phyloP scores from a whole-genome alignment of 2,888 invertebrate genomes.

The Gymnosoma rotundatum region DNA sequence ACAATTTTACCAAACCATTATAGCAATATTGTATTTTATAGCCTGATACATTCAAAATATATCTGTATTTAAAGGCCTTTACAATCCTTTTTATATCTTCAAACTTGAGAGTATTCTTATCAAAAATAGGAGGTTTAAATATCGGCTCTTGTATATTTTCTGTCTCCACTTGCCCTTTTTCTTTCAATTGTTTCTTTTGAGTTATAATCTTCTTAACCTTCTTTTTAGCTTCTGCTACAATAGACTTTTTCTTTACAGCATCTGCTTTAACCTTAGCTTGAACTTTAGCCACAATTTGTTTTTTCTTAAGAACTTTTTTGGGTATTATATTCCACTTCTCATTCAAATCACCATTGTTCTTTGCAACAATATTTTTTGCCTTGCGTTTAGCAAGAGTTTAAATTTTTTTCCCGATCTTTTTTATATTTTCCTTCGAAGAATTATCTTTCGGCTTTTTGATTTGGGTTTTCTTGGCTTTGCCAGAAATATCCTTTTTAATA shows the following conservation, averaged over 20 bases:
- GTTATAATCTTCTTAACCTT: not conserved
- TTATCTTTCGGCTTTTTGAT: not conserved
- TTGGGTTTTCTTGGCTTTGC: not conserved
- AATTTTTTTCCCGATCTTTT: slow-evolving; percentile 17
- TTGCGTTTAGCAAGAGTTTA: not conserved
- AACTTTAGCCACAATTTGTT: not conserved
- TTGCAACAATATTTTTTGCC: not conserved
- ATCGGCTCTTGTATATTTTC: not conserved
- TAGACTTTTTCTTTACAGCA: not conserved
- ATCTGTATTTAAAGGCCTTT: slow-evolving; percentile 77
- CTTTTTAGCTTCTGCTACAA: not conserved
- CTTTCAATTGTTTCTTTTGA: slow-evolving; percentile 46
- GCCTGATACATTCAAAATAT: slow-evolving; percentile 79
- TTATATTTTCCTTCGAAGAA: not conserved
- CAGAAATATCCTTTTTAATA: slow-evolving; percentile 17
- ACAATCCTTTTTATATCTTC: slow-evolving; percentile 76
- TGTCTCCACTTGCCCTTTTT: slow-evolving; percentile 6
- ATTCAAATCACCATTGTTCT: not conserved
- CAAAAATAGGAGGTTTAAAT: slow-evolving; percentile 75
- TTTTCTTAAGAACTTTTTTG: not conserved
- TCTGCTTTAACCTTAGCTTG: not conserved
- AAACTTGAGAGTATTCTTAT: slow-evolving; percentile 75
- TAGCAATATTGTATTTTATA: slow-evolving; percentile 86
- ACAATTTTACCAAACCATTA: slow-evolving; percentile 86
- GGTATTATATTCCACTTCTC: not conserved